Evolutionary conservation across 1,140 invertebrate genomes (phyloP), one percentile per base, ranked within the genome.

Genomic region (Ips nitidus): DNA sequence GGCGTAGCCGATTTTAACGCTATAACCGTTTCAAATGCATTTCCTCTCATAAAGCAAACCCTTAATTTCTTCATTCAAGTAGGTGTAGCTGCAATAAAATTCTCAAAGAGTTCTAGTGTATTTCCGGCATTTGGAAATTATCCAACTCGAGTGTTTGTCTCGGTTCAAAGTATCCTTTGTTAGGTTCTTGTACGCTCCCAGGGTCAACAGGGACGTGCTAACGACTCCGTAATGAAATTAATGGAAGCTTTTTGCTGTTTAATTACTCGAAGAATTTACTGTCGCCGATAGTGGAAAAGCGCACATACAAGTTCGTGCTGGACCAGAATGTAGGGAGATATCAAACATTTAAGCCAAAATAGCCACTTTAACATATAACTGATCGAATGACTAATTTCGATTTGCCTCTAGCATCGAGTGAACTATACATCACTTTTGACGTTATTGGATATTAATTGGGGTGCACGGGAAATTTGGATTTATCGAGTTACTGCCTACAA

Each of bases 131-230:
- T 63, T 52, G 45, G 43, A 63, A 63, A 63, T 52, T 63, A 45
- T 63, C 43, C 22, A 22, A 41, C 58, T 60, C 40, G 58, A n/a
- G 58, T 60, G 2, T 22, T 45, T 42, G 45, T 40, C 45, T 63
- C 60, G 60, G 60, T 63, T 63, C 60, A 63, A 63, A 63, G 60
- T 63, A 63, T 50, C 60, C 45, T 63, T 63, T 50, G 42, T 63
- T 63, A 38, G 60, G 60, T 63, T 63, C 60, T 63, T 63, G 60
- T 63, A 63, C 60, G 60, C 41, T 63, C 50, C 42, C 60, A 63
- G 42, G 60, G 60, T 63, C 60, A 63, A n/a, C 60, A 52, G 45
- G 37, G 60, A 63, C 60, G 43, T 63, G 45, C 60, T 41, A 41
- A n/a, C 38, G 41, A 59, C 57, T 41, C n/a, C n/a, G 40, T 59